Conservation (phyloP, 2,888 invertebrate species). For the Eucriotettix oculatus region DNA sequence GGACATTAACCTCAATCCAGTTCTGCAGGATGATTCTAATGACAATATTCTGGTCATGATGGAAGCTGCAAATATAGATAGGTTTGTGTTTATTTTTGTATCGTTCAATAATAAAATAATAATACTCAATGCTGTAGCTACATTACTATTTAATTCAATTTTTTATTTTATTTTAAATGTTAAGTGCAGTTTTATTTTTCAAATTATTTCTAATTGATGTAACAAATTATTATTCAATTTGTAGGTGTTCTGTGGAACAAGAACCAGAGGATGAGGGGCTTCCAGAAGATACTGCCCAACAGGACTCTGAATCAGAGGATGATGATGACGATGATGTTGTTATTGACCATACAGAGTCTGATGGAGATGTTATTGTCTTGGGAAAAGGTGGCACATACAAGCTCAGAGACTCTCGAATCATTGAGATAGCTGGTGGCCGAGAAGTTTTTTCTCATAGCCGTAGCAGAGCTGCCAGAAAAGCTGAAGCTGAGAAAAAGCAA, state of each 20-base stretch:
- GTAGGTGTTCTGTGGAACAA: too few relatives aligned
- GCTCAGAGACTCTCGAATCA: conserved; percentile 57
- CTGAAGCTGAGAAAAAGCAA: neutral
- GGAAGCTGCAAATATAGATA: too few relatives aligned
- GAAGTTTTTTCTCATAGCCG: conserved; percentile 71
- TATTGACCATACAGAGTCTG: conserved; percentile 16
- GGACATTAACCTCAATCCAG: conserved; percentile 37
- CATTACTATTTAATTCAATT: too few relatives aligned
- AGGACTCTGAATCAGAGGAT: neutral
- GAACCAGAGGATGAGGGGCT: too few relatives aligned
- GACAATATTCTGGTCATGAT: conserved; percentile 26
- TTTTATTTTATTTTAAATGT: too few relatives aligned
- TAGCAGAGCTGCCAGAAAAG: conserved; percentile 48
- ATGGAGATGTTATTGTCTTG: conserved; percentile 16
- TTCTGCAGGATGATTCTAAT: conserved; percentile 20
- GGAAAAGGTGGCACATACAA: conserved; percentile 31
- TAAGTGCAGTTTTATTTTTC: too few relatives aligned
- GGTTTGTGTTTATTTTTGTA: too few relatives aligned
- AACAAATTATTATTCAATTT: too few relatives aligned
- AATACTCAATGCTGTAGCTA: too few relatives aligned
- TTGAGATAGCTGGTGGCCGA: conserved; percentile 64
- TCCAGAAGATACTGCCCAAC: too few relatives aligned
- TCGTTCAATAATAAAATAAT: too few relatives aligned
- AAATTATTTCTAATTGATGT: too few relatives aligned
- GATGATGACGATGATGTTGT: conserved; percentile 26